These are phyloP conservation scores for Scaptomyza reducta DNA, from an alignment of 2,888 invertebrate species.

Conservation along the genomic window DNA sequence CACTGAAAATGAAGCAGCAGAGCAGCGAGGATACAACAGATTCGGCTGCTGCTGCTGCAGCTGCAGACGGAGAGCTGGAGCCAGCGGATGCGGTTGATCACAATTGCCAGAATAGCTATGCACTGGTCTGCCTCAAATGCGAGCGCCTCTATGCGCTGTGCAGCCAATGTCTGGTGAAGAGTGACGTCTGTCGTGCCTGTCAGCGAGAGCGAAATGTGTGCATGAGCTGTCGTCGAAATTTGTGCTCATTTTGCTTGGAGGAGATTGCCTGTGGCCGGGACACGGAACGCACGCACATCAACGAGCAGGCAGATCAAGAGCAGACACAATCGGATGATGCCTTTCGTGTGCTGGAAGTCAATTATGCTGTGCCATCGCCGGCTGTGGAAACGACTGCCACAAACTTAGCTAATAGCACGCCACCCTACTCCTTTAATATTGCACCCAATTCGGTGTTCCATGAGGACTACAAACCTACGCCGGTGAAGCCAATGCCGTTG, in stretches of 20 bases:
- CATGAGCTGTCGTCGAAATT: constrained; percentile 77
- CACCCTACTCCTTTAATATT: constrained; percentile 76
- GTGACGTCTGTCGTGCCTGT: constrained; percentile 77
- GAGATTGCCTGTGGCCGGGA: constrained; percentile 77
- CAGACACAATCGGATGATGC: constrained; percentile 36
- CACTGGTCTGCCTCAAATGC: constrained; percentile 79
- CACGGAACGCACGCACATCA: constrained; percentile 69
- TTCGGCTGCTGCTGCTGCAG: constrained; percentile 2
- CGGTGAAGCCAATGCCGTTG: constrained; percentile 49
- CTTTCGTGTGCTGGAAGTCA: constrained; percentile 64
- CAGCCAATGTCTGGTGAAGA: constrained; percentile 72
- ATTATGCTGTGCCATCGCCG: constrained; percentile 43
- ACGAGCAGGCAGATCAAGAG: constrained; percentile 52
- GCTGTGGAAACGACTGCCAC: constrained; percentile 32
- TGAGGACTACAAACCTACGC: constrained; percentile 65
- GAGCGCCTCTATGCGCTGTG: constrained; percentile 80
- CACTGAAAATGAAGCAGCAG: constrained; percentile 62
- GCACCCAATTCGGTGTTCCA: constrained; percentile 80
- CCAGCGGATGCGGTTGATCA: constrained; percentile 32
- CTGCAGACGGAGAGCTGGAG: constrained; percentile 10
- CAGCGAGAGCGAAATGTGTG: constrained; percentile 81
- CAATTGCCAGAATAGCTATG: constrained; percentile 66
- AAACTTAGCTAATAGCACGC: constrained; percentile 25
- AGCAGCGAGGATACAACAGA: constrained; percentile 28
- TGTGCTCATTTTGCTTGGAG: constrained; percentile 82